These are phyloP conservation scores for Hirtodrosophila histrioides DNA, from an alignment of 2,888 invertebrate species.

Conservation along the genomic window DNA sequence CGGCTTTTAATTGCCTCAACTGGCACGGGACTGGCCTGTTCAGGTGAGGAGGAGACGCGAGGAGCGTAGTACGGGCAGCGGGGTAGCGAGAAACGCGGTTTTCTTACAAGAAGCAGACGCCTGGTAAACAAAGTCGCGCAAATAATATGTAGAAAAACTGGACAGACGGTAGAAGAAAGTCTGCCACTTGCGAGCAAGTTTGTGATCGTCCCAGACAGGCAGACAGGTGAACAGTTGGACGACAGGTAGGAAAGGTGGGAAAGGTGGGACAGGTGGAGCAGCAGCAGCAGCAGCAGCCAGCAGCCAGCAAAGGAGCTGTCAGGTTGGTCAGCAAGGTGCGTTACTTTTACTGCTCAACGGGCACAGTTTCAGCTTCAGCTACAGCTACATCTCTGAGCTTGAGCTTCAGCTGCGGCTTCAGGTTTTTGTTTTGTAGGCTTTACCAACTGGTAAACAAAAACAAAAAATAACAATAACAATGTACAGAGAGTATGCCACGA, in stretches of 20 bases:
- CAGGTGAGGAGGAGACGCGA: conserved; percentile 25
- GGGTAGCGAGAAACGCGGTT: conserved; percentile 19
- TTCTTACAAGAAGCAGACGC: conserved; percentile 43
- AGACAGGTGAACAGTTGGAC: conserved; percentile 10
- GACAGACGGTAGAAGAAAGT: conserved; percentile 74
- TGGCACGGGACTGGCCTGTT: conserved; percentile 25
- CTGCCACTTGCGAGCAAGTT: conserved; percentile 62
- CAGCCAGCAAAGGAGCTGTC: conserved; percentile 57
- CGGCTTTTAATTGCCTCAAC: conserved; percentile 62
- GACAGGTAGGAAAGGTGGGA: conserved; percentile 3
- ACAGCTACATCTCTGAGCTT: not conserved
- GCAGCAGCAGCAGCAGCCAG: conserved; percentile 8
- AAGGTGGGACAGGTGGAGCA: conserved; percentile 34
- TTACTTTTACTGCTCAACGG: conserved; percentile 69
- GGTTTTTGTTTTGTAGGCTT: conserved; percentile 34
- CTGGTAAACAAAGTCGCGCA: conserved; percentile 65
- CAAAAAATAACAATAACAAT: conserved; percentile 67
- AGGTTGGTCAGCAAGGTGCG: conserved; percentile 65
- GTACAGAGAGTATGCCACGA: conserved; percentile 40
- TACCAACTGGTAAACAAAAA: conserved; percentile 20
- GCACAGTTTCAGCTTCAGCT: conserved; percentile 22
- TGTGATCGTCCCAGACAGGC: conserved; percentile 46
- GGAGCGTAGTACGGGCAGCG: not conserved
- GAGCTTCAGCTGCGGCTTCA: conserved; percentile 12
- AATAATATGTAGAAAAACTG: conserved; percentile 73